phyloP scores from a whole-genome alignment of 2,888 invertebrate genomes.

The Melieria crassipennis region DNA sequence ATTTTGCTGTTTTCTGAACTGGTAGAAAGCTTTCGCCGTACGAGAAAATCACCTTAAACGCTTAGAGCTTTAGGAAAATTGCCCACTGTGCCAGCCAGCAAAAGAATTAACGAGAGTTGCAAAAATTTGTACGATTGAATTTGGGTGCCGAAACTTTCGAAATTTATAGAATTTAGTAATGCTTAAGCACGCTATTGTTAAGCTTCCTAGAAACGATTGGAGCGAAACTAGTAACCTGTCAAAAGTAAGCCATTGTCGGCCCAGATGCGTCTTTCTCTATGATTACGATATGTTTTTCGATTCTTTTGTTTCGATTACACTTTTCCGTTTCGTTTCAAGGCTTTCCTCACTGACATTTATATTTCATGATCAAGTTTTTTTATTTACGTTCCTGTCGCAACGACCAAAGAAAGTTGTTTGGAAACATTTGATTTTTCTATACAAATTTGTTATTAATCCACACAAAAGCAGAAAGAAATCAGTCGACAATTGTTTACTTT shows the following conservation, averaged over 20 bases:
- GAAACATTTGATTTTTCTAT: conserved; percentile 28
- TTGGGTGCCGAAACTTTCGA: too few species aligned
- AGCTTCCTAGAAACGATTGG: not conserved
- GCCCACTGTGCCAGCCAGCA: too few species aligned
- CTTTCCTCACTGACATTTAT: not conserved
- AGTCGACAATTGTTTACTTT: conserved; percentile 68
- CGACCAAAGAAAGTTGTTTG: too few species aligned
- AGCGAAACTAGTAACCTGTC: conserved; percentile 40
- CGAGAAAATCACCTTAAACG: too few species aligned
- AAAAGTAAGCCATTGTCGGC: conserved; percentile 66
- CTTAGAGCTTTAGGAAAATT: too few species aligned
- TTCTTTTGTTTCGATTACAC: conserved; percentile 22
- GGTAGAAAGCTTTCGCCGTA: too few species aligned
- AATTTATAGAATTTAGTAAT: too few species aligned
- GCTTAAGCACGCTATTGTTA: conserved; percentile 12
- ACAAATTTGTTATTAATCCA: conserved; percentile 20
- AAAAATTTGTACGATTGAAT: too few species aligned
- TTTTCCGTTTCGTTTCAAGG: conserved; percentile 17
- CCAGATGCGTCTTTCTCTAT: conserved; percentile 50
- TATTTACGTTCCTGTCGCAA: too few species aligned
- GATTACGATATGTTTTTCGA: conserved; percentile 21
- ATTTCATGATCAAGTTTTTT: not conserved
- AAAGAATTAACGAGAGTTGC: too few species aligned
- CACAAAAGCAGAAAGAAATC: conserved; percentile 58
- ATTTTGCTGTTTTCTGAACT: too few species aligned